Evolutionary conservation across 2,888 invertebrate species (phyloP).

Genomic region (Apotomis turbidana): DNA sequence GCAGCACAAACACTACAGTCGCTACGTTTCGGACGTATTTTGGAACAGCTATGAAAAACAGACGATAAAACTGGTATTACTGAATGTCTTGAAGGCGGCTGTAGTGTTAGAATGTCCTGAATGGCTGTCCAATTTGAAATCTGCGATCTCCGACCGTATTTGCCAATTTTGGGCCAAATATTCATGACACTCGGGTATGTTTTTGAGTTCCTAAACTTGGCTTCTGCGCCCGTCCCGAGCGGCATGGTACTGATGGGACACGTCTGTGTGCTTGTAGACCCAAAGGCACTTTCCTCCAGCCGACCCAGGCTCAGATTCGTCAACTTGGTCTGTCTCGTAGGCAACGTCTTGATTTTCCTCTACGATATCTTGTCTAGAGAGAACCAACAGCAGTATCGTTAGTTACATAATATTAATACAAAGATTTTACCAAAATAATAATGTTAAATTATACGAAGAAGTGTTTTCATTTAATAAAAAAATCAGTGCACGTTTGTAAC

Average conservation of each 20-base stretch:
- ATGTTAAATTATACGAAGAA: no score
- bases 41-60: background rate
- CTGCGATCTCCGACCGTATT: slow-evolving; percentile 49
- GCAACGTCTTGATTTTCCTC: slow-evolving; percentile 64
- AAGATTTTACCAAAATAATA: no score
- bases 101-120: no score
- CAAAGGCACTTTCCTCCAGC: slow-evolving; percentile 55
- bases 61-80: background rate
- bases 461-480: background rate
- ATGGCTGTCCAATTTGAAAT: no score
- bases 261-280: slow-evolving; percentile 63
- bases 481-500: background rate
- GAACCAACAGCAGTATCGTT: background rate
- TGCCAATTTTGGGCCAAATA: slow-evolving; percentile 67
- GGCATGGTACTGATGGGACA: slow-evolving; percentile 69
- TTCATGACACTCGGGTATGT: slow-evolving; percentile 72
- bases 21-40: background rate
- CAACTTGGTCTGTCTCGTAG: slow-evolving; percentile 63
- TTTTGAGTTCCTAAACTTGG: slow-evolving; percentile 62
- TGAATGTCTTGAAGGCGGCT: background rate
- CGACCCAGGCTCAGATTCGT: slow-evolving; percentile 58
- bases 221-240: slow-evolving; percentile 67
- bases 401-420: no score
- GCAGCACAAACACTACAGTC: background rate
- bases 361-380: slow-evolving; percentile 52